phyloP scores from a whole-genome alignment of 2,113 vertebrate species.

The Delphinus delphis region DNA sequence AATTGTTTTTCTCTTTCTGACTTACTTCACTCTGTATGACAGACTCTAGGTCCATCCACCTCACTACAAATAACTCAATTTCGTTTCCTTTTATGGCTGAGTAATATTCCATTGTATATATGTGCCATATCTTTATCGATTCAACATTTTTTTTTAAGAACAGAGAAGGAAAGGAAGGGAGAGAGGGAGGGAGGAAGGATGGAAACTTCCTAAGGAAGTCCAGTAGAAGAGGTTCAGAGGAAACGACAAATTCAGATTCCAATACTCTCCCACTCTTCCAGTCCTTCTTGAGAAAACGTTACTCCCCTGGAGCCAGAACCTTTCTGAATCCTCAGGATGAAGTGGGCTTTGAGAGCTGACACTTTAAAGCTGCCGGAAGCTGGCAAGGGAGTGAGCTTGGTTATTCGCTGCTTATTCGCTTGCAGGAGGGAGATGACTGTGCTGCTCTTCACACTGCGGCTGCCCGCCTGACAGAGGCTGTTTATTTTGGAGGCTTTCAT shows the following conservation, averaged over 20 bases:
- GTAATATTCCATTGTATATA: too few species aligned
- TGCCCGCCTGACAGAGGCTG: not conserved
- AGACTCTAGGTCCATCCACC: too few species aligned
- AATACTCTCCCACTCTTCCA: too few species aligned
- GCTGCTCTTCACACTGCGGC: rapidly evolving
- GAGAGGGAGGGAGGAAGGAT: not conserved
- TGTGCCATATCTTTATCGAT: too few species aligned
- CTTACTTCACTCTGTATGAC: too few species aligned
- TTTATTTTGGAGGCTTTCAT: not conserved
- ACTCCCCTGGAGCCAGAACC: not conserved
- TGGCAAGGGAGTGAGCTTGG: not conserved
- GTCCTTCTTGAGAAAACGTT: too few species aligned
- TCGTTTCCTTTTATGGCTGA: too few species aligned
- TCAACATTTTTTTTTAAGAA: not conserved
- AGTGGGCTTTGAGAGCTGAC: not conserved
- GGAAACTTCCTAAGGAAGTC: not conserved
- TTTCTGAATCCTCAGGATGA: not conserved
- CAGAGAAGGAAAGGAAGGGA: not conserved
- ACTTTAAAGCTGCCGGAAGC: not conserved
- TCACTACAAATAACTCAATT: too few species aligned
- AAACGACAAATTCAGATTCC: not conserved
- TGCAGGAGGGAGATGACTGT: not conserved
- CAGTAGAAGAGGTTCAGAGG: not conserved
- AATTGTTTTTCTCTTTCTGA: too few species aligned
- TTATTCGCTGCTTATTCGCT: not conserved